Base-by-base conservation (phyloP, 2,797 vertebrate genomes). In the Malurus splendens region DNA sequence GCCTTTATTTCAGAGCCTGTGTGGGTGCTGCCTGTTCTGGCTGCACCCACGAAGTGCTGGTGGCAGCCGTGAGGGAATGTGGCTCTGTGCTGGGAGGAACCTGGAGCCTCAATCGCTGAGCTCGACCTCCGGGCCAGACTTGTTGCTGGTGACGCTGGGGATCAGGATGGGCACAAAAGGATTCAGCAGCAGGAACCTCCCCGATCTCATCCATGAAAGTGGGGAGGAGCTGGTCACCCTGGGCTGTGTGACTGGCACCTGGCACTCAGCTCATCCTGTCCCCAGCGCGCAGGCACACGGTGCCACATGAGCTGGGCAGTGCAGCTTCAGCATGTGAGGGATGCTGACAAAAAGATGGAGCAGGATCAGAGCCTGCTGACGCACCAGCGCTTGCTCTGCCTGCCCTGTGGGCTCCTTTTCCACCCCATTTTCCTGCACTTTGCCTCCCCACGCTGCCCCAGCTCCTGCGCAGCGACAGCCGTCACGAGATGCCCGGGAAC, bases 71-170 rank as follows among this genome's bases (percentile, higher is more conserved):
- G 51, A n/a, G 16, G 68, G 15, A 74, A 33, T 6, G 52, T 5
- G 18, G 55, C 30, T 36, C 51, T 6, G 18, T 1, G 30, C 74
- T 25, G 30, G 59, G n/a, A 66, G 81, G 52, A 67, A 17, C 6
- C 5, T 0, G 18, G 45, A 48, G 75, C 62, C 54, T 36, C 1
- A 0, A 47, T 23, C 8, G 3, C 17, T 0, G 3, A 28, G 27
- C 56, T 20, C 5, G 2, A 8, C 7, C 16, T 7, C 18, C 1
- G 2, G 32, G 52, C 62, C 39, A 32, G 30, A 15, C 27, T 10
- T 10, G 38, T 27, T 15, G 80, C 61, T 28, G 71, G 3, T 3
- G 19, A 39, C 5, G 6, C n/a, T 0, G 5, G 33, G 39, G 32
- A 47, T 47, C 10, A 17, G 15, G 9, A 30, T 0, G 18, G 59